Evolutionary conservation across 2,113 vertebrate genomes (phyloP).

Genomic region (Cynopterus brachyotis): DNA sequence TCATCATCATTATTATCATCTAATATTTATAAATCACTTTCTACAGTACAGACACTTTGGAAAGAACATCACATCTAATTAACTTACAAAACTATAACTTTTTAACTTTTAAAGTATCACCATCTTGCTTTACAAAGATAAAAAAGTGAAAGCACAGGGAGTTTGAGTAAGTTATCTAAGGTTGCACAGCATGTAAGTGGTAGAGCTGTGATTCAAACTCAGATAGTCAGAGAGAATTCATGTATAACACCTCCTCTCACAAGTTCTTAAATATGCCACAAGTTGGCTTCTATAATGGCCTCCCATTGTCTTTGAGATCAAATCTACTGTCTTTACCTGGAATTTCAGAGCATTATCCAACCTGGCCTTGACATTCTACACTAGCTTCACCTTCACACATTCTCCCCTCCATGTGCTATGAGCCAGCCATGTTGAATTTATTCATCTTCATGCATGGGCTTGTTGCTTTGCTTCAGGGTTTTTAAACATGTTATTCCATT

Average conservation of each 20-base stretch:
- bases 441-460: background rate
- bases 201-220: background rate
- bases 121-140: background rate
- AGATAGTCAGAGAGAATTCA: background rate
- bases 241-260: rapidly evolving
- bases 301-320: background rate
- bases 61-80: background rate
- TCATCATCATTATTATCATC: background rate
- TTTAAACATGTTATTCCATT: background rate
- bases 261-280: background rate
- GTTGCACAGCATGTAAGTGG: background rate
- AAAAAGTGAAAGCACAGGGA: background rate
- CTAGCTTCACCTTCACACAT: background rate
- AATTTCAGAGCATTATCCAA: background rate
- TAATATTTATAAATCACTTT: background rate
- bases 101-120: background rate
- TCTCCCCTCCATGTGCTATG: rapidly evolving
- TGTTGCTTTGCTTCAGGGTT: background rate
- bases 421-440: background rate
- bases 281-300: background rate
- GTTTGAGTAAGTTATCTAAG: background rate
- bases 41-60: background rate
- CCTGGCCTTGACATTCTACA: background rate
- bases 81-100: background rate
- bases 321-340: background rate